Evolutionary conservation across 2,888 invertebrate species (phyloP), one percentile per base, ranked within the genome.

Genomic region (Melipona bicolor): DNA sequence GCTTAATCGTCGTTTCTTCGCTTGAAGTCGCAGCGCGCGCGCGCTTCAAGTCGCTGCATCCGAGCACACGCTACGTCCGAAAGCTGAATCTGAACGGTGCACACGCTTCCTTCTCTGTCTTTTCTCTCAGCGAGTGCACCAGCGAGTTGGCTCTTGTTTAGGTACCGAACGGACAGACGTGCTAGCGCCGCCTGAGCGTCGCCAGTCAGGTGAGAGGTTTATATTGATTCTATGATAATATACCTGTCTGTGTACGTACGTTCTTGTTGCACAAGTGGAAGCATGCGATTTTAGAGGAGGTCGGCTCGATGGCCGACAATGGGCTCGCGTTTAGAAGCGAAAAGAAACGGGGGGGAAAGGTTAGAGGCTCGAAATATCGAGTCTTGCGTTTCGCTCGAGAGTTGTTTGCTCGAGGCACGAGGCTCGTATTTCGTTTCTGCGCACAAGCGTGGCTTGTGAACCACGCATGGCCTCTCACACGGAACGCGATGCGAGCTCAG

Each of bases 161-260:
- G 77, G 69, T 62, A 36, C 43, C 59, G 21, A 62, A 19, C 54
- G 62, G 49, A 76, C 52, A 43, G 59, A 61, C 21, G 61, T 17
- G 27, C 36, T 6, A 24, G 50, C 50, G 50, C 27, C 36, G 36
- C 36, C 36, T 68, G 49, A 36, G 36, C 68, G 62, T 68, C 54
- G 49, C 54, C 52, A 11, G 65, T 49, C 69, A 77, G 79, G 79
- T 77, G 79, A 77, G 79, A 79, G 24, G 50, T 65, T 70, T 77
- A 36, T 2, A 43, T 77, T 52, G 61, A 70, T 71, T 52, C 70
- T 77, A 24, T 27, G 43, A 43, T 43, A 43, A 43, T 1, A 1
- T 43, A 43, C 43, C 43, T 43, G 43, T 43, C 43, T 43, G 43
- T 9, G 43, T 43, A n/a, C 49, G 19, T 19, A 17, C 49, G 59